phyloP scores from a whole-genome alignment of 2,888 invertebrate species.

The Dromius quadrimaculatus region DNA sequence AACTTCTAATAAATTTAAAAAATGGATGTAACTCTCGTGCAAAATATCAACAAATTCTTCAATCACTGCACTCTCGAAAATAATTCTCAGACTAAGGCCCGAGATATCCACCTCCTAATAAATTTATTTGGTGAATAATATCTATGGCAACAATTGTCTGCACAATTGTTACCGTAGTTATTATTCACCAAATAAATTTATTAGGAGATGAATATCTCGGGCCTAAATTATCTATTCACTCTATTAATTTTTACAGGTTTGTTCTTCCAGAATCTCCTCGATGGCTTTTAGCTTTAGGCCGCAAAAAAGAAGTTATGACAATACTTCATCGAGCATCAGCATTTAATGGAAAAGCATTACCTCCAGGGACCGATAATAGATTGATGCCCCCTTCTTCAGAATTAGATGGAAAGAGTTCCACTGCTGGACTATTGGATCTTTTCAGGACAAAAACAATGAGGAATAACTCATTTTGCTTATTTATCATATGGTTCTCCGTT shows the following conservation, averaged over 20 bases:
- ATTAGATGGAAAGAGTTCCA: slow-evolving; percentile 62
- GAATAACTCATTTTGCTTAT: slow-evolving; percentile 77
- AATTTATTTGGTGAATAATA: no score
- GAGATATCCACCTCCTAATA: no score
- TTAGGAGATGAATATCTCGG: no score
- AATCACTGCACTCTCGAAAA: no score
- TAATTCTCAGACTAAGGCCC: no score
- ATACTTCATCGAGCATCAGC: slow-evolving; percentile 76
- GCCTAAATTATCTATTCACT: no score
- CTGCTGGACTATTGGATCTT: slow-evolving; percentile 73
- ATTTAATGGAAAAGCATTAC: slow-evolving; percentile 75
- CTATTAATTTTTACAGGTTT: slow-evolving; percentile 72
- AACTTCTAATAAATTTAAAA: no score
- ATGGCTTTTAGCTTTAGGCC: slow-evolving; percentile 81
- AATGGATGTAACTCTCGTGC: no score
- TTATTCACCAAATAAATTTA: no score
- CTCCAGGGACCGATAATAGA: slow-evolving; percentile 78
- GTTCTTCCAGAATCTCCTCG: slow-evolving; percentile 84
- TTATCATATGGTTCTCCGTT: slow-evolving; percentile 82
- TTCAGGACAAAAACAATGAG: slow-evolving; percentile 75
- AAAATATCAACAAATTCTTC: no score
- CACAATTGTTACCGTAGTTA: no score
- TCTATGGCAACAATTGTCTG: no score
- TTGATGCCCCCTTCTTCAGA: slow-evolving; percentile 66
- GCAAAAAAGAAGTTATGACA: slow-evolving; percentile 76